A percentile compares a stretch with the other conserved stretches of the same genome.
Conservation (phyloP, 92 coral and sea anemone genomes). For the Pocillopora grandis region DNA sequence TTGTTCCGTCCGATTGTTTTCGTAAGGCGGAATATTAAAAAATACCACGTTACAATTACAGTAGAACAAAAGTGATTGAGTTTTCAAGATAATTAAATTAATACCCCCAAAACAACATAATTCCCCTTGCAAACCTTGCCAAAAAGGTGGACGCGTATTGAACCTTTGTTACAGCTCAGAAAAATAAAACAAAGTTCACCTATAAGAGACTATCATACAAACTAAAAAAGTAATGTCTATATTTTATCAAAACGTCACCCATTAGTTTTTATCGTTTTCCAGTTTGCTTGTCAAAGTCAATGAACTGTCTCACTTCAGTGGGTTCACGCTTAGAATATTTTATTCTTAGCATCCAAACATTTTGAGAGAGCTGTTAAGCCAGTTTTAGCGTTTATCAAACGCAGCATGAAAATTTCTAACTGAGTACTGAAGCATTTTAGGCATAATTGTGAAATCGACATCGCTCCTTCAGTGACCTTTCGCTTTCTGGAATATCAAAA, state of each 20-base stretch:
- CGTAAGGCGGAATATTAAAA: neutral
- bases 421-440: neutral
- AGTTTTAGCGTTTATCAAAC: neutral
- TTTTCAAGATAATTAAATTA: neutral
- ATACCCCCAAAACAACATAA: neutral
- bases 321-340: neutral
- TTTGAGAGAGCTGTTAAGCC: neutral
- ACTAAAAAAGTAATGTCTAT: neutral
- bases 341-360: neutral
- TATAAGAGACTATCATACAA: neutral
- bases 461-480: neutral
- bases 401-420: neutral
- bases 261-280: too few relatives aligned
- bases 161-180: too few relatives aligned
- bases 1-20: neutral
- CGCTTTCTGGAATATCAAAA: neutral
- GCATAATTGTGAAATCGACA: neutral
- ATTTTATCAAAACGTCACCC: too few relatives aligned
- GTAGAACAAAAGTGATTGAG: neutral
- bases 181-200: neutral
- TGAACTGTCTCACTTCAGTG: conserved; percentile 10
- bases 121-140: too few relatives aligned
- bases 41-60: neutral
- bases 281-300: neutral
- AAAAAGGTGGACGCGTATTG: too few relatives aligned